Conservation (phyloP, 2,797 vertebrate genomes). For the Adrianichthys oophorus region DNA sequence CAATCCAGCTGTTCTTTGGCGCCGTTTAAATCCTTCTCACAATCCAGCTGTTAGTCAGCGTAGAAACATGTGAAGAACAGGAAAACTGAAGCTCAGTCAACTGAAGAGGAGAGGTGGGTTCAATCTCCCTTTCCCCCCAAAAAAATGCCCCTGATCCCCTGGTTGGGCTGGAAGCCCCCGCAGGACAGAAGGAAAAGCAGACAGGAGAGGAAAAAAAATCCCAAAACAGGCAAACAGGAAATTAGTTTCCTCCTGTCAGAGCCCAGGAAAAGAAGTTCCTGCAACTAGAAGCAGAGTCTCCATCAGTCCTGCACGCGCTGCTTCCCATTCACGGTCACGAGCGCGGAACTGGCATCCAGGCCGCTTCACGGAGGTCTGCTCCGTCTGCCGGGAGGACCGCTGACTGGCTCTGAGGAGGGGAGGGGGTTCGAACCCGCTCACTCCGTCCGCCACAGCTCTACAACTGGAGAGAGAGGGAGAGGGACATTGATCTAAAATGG, state of each 20-base stretch:
- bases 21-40: conserved; percentile 5
- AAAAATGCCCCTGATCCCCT: conserved; percentile 17
- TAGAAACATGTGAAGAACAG: neutral
- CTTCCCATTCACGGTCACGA: conserved; percentile 26
- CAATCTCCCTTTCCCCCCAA: conserved; percentile 35
- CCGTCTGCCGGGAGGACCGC: conserved; percentile 53
- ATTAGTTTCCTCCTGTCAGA: conserved; percentile 23
- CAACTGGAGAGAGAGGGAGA: conserved; percentile 21
- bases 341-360: conserved; percentile 23
- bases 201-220: conserved; percentile 7
- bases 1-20: conserved; percentile 7
- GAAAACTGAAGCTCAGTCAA: neutral
- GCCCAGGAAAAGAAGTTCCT: conserved; percentile 44
- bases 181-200: conserved; percentile 5
- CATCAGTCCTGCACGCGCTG: conserved; percentile 47
- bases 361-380: conserved; percentile 61
- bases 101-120: neutral
- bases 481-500: conserved; percentile 56
- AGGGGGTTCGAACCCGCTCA: conserved; percentile 8
- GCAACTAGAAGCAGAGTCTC: conserved; percentile 47
- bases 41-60: conserved; percentile 25
- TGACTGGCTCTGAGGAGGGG: conserved; percentile 31
- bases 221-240: neutral
- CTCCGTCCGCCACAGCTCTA: conserved; percentile 18
- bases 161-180: conserved; percentile 11